Base-by-base conservation (phyloP, 2,888 invertebrate genomes). In the Amphipyra tragopoginis region DNA sequence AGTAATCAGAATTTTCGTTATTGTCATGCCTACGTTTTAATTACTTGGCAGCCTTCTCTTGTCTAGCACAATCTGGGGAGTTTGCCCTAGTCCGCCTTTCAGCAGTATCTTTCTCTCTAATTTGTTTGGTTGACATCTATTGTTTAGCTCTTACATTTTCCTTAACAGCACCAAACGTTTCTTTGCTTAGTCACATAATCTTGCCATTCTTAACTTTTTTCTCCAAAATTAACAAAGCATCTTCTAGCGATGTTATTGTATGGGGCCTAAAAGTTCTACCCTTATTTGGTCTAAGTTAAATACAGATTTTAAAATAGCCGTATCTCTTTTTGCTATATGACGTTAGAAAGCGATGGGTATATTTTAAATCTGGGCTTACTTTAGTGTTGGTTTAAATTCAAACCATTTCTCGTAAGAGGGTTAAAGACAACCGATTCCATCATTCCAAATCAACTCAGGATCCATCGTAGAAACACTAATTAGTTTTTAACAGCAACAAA, bases 21-120 rank as follows among this genome's bases (percentile, higher is more conserved):
- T 15, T 40, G 26, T 42, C 42, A 34, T 10, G 40, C 34, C 14
- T 48, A 26, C n/a, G 13, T 42, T 58, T 39, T 54, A 59, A 49
- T 55, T 55, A 26, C 29, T 56, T 65, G 59, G 65, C 58, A 48
- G 21, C 15, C 9, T 6, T 38, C 2, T 26, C 10, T 13, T 50
- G 13, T n/a, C 4, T n/a, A 7, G 5, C 0, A n/a, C 15, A 10
- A 29, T 48, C 10, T 57, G 26, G 33, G 11, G 0, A 7, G 21
- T 55, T 34, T 33, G 1, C 33, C 11, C 15, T 11, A 29, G 13
- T 26, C 38, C 9, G 39, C 1, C 21, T 49, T 45, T 11, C 49
- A 55, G 13, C 11, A 10, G 1, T 10, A 10, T 36, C 36, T 36
- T n/a, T n/a, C n/a, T 36, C 11, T 8, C 9, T 33, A 21, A 2